Conservation (phyloP, 2,113 vertebrate genomes). For the Pelvicachromis taeniatus region DNA sequence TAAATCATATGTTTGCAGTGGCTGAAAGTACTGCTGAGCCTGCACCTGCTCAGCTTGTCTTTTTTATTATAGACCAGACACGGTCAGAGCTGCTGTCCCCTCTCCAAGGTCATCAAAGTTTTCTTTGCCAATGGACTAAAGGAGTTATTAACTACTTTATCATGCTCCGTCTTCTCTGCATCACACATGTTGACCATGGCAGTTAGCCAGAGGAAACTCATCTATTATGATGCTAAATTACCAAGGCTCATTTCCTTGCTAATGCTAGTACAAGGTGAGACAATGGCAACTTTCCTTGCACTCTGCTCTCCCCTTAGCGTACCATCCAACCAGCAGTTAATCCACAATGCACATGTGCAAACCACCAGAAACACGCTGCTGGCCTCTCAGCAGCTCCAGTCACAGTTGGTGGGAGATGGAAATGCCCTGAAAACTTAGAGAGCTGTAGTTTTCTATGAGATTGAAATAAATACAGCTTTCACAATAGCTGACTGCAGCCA, state of each 20-base stretch:
- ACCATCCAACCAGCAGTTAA: rapidly evolving
- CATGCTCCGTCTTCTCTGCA: background rate
- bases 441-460: background rate
- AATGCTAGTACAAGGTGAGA: background rate
- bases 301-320: background rate
- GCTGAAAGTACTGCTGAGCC: background rate
- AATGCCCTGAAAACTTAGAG: background rate
- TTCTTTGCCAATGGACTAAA: background rate
- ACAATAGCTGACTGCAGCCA: background rate
- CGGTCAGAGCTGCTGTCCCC: rapidly evolving
- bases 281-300: background rate
- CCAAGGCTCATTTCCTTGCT: background rate
- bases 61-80: background rate
- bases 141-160: background rate
- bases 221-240: background rate
- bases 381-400: background rate
- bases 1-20: background rate
- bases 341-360: background rate
- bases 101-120: background rate
- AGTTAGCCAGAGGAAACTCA: background rate
- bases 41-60: background rate
- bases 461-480: background rate
- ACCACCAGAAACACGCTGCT: background rate
- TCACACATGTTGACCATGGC: background rate
- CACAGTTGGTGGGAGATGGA: background rate